Conservation (phyloP, 2,797 vertebrate genomes). For the Otolemur crassicaudatus region DNA sequence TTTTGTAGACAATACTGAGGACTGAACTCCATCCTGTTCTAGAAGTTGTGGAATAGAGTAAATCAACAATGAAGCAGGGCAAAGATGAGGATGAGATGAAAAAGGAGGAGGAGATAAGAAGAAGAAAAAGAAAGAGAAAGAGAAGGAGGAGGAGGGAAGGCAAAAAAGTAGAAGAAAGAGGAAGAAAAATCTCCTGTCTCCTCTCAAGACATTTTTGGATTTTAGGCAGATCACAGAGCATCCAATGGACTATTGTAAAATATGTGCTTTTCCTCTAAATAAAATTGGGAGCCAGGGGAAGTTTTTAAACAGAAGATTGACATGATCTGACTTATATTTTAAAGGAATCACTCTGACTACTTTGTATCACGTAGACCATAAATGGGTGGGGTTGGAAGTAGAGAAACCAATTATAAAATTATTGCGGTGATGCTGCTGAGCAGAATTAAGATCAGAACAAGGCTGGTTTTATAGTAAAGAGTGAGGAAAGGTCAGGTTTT, state of each 20-base stretch:
- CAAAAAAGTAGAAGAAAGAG: rapidly evolving
- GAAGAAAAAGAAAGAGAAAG: background rate
- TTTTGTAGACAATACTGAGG: background rate
- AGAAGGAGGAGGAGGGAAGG: background rate
- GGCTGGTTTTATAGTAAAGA: background rate
- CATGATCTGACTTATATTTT: background rate
- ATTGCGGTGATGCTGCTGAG: background rate
- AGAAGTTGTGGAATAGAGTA: background rate
- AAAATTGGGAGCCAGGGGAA: background rate
- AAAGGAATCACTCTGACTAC: background rate
- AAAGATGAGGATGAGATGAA: background rate
- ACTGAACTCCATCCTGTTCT: background rate
- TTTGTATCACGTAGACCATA: background rate
- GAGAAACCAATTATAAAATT: background rate
- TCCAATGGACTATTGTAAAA: background rate
- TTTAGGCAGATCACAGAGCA: background rate
- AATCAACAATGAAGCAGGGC: background rate
- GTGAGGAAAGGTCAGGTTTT: background rate
- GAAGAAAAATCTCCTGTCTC: background rate
- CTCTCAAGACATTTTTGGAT: background rate
- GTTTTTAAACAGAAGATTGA: background rate
- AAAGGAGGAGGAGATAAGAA: background rate
- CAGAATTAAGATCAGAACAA: background rate
- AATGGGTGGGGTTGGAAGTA: background rate
- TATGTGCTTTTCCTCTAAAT: background rate